phyloP scores from a whole-genome alignment of 2,888 invertebrate genomes.

The Eilema depressum region DNA sequence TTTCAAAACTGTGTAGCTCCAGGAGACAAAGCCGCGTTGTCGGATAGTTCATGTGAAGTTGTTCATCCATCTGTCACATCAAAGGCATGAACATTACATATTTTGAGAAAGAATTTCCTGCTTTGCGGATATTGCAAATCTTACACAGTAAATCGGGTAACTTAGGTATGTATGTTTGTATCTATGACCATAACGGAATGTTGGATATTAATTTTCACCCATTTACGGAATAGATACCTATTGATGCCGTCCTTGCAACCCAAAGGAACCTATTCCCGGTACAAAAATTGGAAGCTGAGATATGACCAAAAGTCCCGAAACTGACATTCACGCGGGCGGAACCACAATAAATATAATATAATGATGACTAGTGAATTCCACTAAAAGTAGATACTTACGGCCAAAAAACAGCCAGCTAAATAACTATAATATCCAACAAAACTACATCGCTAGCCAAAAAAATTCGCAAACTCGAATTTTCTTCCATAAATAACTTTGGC shows the following conservation, averaged over 20 bases:
- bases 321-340: no score
- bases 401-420: background rate
- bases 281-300: no score
- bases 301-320: no score
- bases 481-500: background rate
- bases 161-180: background rate
- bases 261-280: no score
- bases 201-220: background rate
- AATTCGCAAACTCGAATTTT: background rate
- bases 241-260: no score
- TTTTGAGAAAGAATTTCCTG: slow-evolving; percentile 22
- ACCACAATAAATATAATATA: no score
- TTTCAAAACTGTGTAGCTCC: background rate
- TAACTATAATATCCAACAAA: background rate
- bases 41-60: slow-evolving; percentile 14
- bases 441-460: background rate
- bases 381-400: background rate
- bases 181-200: background rate
- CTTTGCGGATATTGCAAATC: slow-evolving; percentile 10
- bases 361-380: background rate
- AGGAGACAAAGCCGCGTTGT: slow-evolving; percentile 2
- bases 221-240: background rate
- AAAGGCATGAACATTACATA: slow-evolving; percentile 26
- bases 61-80: slow-evolving; percentile 27
- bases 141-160: slow-evolving; percentile 1